Base-by-base conservation (phyloP, 2,797 vertebrate species). In the Xyrichtys novacula region DNA sequence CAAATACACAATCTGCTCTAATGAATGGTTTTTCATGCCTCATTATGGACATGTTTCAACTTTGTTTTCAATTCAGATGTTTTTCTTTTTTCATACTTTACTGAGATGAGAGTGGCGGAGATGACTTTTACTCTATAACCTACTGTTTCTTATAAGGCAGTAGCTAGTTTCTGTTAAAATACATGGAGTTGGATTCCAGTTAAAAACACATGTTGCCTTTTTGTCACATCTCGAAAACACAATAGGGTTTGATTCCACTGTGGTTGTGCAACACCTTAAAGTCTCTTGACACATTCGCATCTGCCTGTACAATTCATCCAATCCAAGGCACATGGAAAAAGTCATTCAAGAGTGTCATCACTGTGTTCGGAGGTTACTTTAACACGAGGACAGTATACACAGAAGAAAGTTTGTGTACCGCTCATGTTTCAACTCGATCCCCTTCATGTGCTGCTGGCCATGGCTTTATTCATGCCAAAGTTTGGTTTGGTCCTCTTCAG, bases 401-500 rank as follows among this genome's bases (percentile, higher is more conserved):
- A 55, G 66, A 36, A 29, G 47, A 48, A 47, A 25, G 47, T 72
- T 17, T 70, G 67, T 75, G 61, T 56, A 40, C 49, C 52, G 57
- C 55, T 52, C 32, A 8, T 46, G 53, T 78, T 83, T 65, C 47
- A 70, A 47, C 63, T 61, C 75, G 42, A 38, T 81, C 75, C 59
- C 69, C 71, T 74, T 71, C 71, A 81, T 84, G 89, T 85, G 88
- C 86, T 85, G 73, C 95, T 94, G 0, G 94, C 95, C 85, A 92
- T 94, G 95, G 44, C 93, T 94, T 80, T 91, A 90, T 81, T 94
- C 95, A 4, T 96, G 95, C 95, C 95, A 93, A 55, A 88, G 90
- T 49, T 95, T 79, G 72, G 92, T 95, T 93, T 96, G 94, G 88
- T 96, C 95, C 1, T 86, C 84, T 59, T 92, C 84, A 91, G 78